Evolutionary conservation across 2,797 vertebrate species (phyloP).

Genomic region (Crossoptilon crossoptilon): DNA sequence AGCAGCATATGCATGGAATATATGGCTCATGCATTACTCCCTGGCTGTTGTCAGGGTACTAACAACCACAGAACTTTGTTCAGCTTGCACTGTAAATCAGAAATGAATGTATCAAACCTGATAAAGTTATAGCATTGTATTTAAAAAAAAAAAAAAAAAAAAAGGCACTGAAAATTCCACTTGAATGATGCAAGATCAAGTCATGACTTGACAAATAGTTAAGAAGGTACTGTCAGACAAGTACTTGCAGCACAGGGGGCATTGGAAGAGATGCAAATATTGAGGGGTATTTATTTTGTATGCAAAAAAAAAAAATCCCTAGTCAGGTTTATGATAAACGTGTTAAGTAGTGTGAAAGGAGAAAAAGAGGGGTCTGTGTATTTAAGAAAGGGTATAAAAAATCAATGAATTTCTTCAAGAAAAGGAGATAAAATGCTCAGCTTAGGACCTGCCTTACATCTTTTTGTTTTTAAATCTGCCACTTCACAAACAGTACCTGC

Average conservation of each 20-base stretch:
- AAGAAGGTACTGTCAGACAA: slow-evolving; percentile 25
- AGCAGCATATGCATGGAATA: slow-evolving; percentile 9
- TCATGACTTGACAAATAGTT: slow-evolving; percentile 32
- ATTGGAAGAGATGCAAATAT: background rate
- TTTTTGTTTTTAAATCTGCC: background rate
- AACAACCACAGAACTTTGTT: background rate
- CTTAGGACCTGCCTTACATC: background rate
- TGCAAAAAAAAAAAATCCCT: background rate
- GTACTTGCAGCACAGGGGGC: background rate
- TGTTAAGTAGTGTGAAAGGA: background rate
- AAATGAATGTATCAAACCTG: background rate
- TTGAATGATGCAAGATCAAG: slow-evolving; percentile 11
- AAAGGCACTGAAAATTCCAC: background rate
- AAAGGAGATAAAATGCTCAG: background rate
- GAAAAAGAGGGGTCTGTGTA: background rate
- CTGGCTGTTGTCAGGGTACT: slow-evolving; percentile 41
- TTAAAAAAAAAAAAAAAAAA: background rate
- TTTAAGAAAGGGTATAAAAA: background rate
- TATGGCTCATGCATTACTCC: slow-evolving; percentile 36
- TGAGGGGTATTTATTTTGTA: background rate
- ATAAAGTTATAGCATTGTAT: slow-evolving; percentile 23
- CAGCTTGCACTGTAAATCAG: slow-evolving; percentile 27
- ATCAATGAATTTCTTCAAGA: background rate
- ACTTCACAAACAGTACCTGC: background rate
- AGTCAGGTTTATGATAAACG: background rate